Percentiles rank a stretch among this genome's conserved stretches.
Evolutionary conservation across 2,888 invertebrate species (phyloP).

Genomic region (Eristalinus aeneus): DNA sequence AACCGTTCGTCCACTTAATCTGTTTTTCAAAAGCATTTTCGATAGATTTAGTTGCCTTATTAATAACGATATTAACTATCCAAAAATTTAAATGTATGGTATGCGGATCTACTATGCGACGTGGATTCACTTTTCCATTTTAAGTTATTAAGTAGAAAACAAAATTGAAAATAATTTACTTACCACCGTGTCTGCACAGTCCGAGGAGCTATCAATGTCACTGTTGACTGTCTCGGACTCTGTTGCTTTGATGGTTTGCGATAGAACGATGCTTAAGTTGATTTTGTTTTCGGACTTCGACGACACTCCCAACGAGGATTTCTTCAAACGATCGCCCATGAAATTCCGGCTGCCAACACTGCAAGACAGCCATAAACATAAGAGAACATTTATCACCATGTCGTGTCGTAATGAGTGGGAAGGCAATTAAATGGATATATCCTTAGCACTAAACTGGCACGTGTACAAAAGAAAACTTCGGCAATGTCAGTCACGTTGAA

Average conservation of each 20-base stretch:
- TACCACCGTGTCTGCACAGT: constrained; percentile 63
- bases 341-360: constrained; percentile 38
- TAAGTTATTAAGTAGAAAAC: too few species aligned
- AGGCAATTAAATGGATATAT: neutral
- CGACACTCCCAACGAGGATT: constrained; percentile 58
- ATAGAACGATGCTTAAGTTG: constrained; percentile 84
- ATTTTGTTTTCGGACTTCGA: constrained; percentile 81
- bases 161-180: neutral
- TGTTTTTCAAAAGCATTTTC: too few species aligned
- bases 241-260: constrained; percentile 81
- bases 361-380: constrained; percentile 13
- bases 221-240: constrained; percentile 74
- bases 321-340: constrained; percentile 41
- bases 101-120: too few species aligned
- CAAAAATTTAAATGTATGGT: too few species aligned
- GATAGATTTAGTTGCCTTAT: too few species aligned
- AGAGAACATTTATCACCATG: neutral
- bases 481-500: constrained; percentile 35
- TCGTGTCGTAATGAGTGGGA: neutral
- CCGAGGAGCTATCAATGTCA: constrained; percentile 75
- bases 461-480: neutral
- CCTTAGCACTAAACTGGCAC: neutral
- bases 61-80: too few species aligned
- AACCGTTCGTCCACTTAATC: too few species aligned
- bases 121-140: too few species aligned